A percentile compares a stretch with the other conserved stretches of the same genome.
These are phyloP conservation scores for Gopherus evgoodei DNA, from an alignment of 2,113 vertebrate genomes.

Conservation along the genomic window DNA sequence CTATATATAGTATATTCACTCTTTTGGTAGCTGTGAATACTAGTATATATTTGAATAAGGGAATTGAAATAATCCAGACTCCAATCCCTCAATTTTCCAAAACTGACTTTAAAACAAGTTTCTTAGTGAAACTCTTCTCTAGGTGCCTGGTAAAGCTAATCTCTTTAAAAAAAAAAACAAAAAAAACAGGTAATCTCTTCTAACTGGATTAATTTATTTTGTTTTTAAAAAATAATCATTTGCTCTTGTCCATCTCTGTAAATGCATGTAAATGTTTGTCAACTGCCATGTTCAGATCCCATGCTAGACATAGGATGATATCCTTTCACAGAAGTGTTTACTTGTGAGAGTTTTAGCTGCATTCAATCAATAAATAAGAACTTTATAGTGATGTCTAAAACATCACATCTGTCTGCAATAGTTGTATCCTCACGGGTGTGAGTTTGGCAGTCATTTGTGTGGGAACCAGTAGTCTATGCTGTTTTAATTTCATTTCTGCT, in stretches of 20 bases:
- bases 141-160: neutral
- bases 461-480: neutral
- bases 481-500: neutral
- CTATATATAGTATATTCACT: neutral
- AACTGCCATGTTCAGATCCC: accelerated
- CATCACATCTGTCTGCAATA: neutral
- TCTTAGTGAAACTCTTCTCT: neutral
- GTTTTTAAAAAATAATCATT: neutral
- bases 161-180: no score
- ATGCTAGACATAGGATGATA: neutral
- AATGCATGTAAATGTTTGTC: neutral
- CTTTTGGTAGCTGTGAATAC: neutral
- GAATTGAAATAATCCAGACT: neutral
- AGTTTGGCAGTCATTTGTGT: neutral
- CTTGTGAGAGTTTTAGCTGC: neutral
- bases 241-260: neutral
- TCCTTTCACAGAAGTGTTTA: neutral
- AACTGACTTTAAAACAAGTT: neutral
- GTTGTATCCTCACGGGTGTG: neutral
- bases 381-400: neutral
- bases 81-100: neutral
- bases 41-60: neutral
- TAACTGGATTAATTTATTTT: neutral
- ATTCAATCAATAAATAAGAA: neutral
- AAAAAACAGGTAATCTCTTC: neutral